phyloP scores from a whole-genome alignment of 2,113 vertebrate genomes.

The Callipepla californica region DNA sequence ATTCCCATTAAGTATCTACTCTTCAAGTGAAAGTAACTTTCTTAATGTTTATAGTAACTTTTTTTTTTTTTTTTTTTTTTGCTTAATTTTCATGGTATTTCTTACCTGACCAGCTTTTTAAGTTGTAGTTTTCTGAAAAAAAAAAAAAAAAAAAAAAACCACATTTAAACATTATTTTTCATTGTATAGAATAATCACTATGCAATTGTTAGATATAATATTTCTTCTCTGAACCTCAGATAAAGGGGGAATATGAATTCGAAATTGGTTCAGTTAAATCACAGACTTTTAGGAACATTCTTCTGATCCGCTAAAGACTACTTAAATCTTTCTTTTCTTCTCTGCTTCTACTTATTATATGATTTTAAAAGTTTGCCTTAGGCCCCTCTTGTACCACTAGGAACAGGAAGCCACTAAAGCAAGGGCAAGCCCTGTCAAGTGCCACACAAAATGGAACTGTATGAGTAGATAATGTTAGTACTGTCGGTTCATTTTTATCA shows the following conservation, averaged over 20 bases:
- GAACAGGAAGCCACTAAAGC: background rate
- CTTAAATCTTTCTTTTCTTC: background rate
- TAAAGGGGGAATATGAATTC: background rate
- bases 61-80: background rate
- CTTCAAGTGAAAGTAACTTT: background rate
- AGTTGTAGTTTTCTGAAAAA: background rate
- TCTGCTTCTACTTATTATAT: background rate
- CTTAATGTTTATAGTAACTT: background rate
- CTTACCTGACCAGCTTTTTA: background rate
- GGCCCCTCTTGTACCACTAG: background rate
- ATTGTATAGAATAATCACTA: background rate
- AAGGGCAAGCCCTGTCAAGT: constrained; percentile 23
- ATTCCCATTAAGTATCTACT: background rate
- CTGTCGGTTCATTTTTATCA: constrained; percentile 37
- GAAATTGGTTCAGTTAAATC: background rate
- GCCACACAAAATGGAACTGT: constrained; percentile 15
- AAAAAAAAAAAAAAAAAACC: background rate
- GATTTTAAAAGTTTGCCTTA: background rate
- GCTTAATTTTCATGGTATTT: background rate
- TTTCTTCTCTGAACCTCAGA: background rate
- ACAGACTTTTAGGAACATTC: background rate
- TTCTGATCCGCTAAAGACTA: background rate
- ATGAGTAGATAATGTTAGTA: constrained; percentile 27
- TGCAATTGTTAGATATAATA: background rate
- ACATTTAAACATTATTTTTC: background rate